Percentiles rank a stretch among this genome's conserved stretches.
These are phyloP conservation scores for Taphrorychus bicolor DNA, from an alignment of 2,888 invertebrate genomes.

Conservation along the genomic window DNA sequence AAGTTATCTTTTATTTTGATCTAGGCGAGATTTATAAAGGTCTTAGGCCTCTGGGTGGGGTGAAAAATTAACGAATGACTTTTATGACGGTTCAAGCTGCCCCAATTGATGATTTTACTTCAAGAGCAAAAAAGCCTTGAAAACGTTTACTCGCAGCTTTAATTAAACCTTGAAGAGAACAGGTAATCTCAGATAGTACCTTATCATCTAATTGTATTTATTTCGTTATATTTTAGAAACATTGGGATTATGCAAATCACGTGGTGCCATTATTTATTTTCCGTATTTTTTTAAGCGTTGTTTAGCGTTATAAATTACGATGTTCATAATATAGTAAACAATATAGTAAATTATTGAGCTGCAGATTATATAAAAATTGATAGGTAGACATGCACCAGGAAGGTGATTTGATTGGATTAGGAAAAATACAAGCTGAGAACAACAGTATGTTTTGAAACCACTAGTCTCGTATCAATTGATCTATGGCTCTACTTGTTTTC, in stretches of 20 bases:
- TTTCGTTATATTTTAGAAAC: slow-evolving; percentile 14
- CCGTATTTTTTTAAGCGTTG: neutral
- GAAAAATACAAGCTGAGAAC: no score
- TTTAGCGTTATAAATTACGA: neutral
- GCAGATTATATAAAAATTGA: no score
- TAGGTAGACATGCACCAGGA: no score
- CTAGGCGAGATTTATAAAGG: slow-evolving; percentile 31
- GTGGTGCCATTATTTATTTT: slow-evolving; percentile 2
- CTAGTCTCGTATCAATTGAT: no score
- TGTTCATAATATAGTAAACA: neutral
- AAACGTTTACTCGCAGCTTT: neutral
- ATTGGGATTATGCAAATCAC: slow-evolving; percentile 20
- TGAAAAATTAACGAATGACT: slow-evolving; percentile 7
- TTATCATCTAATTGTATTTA: slow-evolving; percentile 6
- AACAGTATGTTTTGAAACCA: no score
- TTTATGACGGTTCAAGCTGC: neutral
- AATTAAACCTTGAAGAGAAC: slow-evolving; percentile 7
- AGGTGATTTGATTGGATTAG: no score
- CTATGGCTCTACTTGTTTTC: no score
- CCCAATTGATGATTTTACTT: neutral
- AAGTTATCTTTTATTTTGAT: slow-evolving; percentile 41
- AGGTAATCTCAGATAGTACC: slow-evolving; percentile 3
- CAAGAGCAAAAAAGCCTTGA: neutral
- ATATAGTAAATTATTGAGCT: slow-evolving; percentile 8
- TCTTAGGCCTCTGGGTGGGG: slow-evolving; percentile 9